These are phyloP conservation scores for Zaprionus obscuricornis DNA, from an alignment of 2,888 invertebrate genomes.

Conservation along the genomic window DNA sequence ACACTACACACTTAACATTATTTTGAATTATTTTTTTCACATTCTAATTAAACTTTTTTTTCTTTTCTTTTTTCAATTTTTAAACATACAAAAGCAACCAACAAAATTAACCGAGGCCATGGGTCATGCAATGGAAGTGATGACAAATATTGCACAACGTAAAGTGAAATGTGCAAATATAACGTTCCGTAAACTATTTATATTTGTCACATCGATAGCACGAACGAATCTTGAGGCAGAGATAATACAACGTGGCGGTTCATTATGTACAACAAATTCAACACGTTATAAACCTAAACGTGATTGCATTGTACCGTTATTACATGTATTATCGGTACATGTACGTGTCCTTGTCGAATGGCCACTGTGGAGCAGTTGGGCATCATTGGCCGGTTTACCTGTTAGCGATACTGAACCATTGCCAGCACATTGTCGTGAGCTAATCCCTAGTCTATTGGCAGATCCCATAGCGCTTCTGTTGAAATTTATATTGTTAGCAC, in stretches of 20 bases:
- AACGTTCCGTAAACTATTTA: slow-evolving; percentile 90
- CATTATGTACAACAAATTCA: slow-evolving; percentile 86
- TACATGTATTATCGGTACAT: slow-evolving; percentile 94
- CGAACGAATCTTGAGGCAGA: slow-evolving; percentile 97
- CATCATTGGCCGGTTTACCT: slow-evolving; percentile 82
- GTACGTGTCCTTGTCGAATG: slow-evolving; percentile 88
- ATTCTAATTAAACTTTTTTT: no score
- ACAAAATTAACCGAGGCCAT: slow-evolving; percentile 93
- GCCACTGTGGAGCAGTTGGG: slow-evolving; percentile 85
- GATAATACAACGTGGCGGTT: slow-evolving; percentile 94
- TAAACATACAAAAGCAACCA: slow-evolving; percentile 87
- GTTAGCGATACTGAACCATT: slow-evolving; percentile 80
- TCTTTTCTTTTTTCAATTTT: not conserved
- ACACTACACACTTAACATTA: no score
- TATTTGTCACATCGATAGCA: slow-evolving; percentile 94
- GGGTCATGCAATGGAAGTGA: slow-evolving; percentile 96
- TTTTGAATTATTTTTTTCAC: not conserved
- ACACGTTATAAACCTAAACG: slow-evolving; percentile 89
- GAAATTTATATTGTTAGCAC: slow-evolving; percentile 93
- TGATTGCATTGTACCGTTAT: slow-evolving; percentile 93
- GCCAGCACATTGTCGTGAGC: slow-evolving; percentile 82
- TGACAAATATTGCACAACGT: slow-evolving; percentile 93
- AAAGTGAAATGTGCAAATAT: slow-evolving; percentile 89
- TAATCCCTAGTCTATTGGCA: slow-evolving; percentile 92
- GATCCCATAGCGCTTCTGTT: slow-evolving; percentile 94